Percentiles rank a stretch among this genome's conserved stretches.
Evolutionary conservation across 2,113 vertebrate species (phyloP).

Genomic region (Tylochromis polylepis): DNA sequence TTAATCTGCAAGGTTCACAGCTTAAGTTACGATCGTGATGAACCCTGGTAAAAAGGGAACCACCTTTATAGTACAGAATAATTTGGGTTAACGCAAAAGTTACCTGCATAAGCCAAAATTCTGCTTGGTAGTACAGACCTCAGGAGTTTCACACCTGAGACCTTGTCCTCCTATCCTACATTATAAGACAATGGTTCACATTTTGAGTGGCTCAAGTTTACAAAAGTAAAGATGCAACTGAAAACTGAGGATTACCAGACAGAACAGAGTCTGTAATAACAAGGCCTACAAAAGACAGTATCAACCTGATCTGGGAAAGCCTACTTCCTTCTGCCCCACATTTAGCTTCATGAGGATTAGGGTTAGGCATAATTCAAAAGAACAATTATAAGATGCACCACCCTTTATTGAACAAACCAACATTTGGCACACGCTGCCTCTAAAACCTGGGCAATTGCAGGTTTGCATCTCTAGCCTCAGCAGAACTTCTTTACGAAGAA

Average conservation of each 20-base stretch:
- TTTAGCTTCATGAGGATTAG: neutral
- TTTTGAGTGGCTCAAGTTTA: neutral
- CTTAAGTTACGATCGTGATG: neutral
- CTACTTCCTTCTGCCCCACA: neutral
- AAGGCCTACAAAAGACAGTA: neutral
- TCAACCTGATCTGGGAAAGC: neutral
- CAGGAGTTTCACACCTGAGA: too few relatives aligned
- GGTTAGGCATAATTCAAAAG: neutral
- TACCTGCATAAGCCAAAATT: neutral
- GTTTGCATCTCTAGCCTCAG: neutral
- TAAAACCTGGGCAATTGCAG: neutral
- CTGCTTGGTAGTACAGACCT: neutral
- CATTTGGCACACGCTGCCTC: neutral
- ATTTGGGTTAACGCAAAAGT: neutral
- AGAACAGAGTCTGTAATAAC: neutral
- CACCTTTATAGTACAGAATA: neutral
- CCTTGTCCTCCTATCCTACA: neutral
- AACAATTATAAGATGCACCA: neutral
- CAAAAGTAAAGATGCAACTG: neutral
- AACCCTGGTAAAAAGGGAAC: neutral
- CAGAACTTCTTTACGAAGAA: neutral
- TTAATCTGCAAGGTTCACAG: neutral
- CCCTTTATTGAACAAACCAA: neutral
- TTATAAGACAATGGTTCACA: neutral
- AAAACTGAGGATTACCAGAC: neutral